Percentiles rank a stretch among this genome's conserved stretches.
Evolutionary conservation across 2,888 invertebrate genomes (phyloP).

Genomic region (Tortricodes alternella): DNA sequence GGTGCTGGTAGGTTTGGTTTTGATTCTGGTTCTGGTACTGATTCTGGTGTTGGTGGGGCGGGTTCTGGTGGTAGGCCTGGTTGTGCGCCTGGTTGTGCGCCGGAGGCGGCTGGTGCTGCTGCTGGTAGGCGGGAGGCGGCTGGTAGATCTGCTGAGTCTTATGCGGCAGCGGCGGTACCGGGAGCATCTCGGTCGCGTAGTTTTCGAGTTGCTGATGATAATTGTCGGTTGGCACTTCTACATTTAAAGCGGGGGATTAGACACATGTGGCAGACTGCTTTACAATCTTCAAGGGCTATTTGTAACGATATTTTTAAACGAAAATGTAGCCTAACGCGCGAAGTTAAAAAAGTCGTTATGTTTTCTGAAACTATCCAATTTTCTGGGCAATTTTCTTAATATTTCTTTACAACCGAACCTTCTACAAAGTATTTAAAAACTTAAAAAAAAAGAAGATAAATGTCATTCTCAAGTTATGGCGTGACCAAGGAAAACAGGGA

Average conservation of each 20-base stretch:
- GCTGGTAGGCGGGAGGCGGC: slow-evolving; percentile 44
- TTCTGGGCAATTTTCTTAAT: too few relatives aligned
- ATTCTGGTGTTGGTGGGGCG: slow-evolving; percentile 41
- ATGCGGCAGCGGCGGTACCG: slow-evolving; percentile 57
- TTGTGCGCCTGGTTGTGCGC: too few relatives aligned
- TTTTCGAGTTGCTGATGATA: slow-evolving; percentile 78
- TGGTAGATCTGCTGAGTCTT: slow-evolving; percentile 52
- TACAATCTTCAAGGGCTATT: slow-evolving; percentile 11
- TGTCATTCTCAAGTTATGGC: too few relatives aligned
- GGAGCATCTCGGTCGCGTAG: slow-evolving; percentile 75
- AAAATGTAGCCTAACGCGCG: too few relatives aligned
- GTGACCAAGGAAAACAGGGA: too few relatives aligned
- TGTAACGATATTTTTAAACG: too few relatives aligned
- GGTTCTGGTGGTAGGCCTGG: slow-evolving; percentile 62
- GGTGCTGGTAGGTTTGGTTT: slow-evolving; percentile 14
- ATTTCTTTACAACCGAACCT: too few relatives aligned
- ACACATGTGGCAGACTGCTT: slow-evolving; percentile 33
- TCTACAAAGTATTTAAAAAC: too few relatives aligned
- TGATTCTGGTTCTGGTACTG: slow-evolving; percentile 36
- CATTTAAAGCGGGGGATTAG: slow-evolving; percentile 40
- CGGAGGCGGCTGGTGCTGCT: slow-evolving; percentile 44
- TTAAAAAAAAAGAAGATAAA: too few relatives aligned
- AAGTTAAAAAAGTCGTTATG: too few relatives aligned
- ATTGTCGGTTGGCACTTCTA: slow-evolving; percentile 70
- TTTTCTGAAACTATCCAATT: too few relatives aligned